Percentiles rank a stretch among this genome's conserved stretches.
Conservation (phyloP, 2,797 vertebrate genomes). For the Cephalopachus bancanus region DNA sequence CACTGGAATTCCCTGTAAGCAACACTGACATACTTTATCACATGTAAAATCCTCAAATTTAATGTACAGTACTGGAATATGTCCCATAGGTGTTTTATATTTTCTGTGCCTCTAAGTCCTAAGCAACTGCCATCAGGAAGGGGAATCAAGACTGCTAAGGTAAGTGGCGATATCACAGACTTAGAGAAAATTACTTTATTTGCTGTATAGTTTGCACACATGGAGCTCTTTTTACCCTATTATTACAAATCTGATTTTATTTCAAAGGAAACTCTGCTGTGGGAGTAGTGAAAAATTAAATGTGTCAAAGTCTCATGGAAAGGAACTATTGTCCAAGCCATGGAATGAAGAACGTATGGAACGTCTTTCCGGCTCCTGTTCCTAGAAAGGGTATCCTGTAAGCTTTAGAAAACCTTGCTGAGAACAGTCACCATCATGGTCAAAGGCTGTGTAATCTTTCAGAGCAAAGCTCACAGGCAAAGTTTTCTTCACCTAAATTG, state of each 20-base stretch:
- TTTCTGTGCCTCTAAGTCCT: conserved; percentile 88
- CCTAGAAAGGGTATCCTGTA: neutral
- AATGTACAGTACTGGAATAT: conserved; percentile 91
- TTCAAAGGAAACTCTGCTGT: conserved; percentile 75
- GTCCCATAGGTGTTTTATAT: conserved; percentile 91
- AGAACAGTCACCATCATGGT: neutral
- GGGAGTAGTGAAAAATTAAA: conserved; percentile 73
- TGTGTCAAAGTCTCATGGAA: conserved; percentile 71
- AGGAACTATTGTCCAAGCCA: neutral
- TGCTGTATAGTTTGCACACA: conserved; percentile 79
- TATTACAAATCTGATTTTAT: conserved; percentile 82
- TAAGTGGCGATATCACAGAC: conserved; percentile 84
- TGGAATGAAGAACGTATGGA: conserved; percentile 23
- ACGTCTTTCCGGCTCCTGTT: conserved; percentile 47
- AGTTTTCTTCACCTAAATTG: neutral
- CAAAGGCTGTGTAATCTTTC: neutral
- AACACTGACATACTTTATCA: conserved; percentile 93
- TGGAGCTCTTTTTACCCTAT: conserved; percentile 81
- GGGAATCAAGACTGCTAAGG: conserved; percentile 86
- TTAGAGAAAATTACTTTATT: conserved; percentile 87
- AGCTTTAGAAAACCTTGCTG: neutral
- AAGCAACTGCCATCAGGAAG: conserved; percentile 87
- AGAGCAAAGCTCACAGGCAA: neutral
- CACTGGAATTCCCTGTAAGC: conserved; percentile 92
- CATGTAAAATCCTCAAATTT: conserved; percentile 95